phyloP scores from a whole-genome alignment of 1,140 invertebrate genomes.

The Nomia melanderi region DNA sequence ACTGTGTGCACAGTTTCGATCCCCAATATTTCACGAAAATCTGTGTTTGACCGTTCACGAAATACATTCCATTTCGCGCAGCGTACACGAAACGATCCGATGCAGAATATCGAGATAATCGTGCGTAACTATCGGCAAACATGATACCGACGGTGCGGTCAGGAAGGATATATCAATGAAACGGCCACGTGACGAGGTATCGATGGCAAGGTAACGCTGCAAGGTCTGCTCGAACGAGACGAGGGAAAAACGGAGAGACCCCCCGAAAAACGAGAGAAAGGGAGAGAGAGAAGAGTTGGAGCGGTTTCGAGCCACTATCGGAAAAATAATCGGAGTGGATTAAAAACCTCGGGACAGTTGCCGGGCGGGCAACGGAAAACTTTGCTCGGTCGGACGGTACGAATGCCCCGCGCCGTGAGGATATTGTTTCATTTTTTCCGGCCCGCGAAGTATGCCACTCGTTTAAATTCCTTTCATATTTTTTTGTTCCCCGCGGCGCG shows the following conservation, averaged over 20 bases:
- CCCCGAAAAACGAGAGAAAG: not conserved
- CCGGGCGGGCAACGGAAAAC: not conserved
- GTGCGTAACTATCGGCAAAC: conserved; percentile 3
- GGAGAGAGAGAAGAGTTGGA: too few species aligned
- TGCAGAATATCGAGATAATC: not conserved
- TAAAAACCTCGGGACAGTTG: not conserved
- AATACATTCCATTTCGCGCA: too few species aligned
- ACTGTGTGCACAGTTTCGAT: too few species aligned
- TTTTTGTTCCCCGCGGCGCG: not conserved
- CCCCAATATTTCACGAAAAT: too few species aligned
- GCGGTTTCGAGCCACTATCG: not conserved
- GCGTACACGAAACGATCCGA: not conserved
- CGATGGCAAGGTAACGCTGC: conserved; percentile 35
- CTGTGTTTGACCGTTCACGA: too few species aligned
- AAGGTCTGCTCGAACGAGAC: not conserved
- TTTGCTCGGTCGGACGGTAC: not conserved
- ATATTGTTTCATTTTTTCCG: conserved; percentile 8
- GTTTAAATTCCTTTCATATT: not conserved
- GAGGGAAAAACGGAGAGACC: not conserved
- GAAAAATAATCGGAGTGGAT: not conserved
- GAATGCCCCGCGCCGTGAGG: not conserved
- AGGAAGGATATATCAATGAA: conserved; percentile 35
- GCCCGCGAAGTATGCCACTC: not conserved
- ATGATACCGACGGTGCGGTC: conserved; percentile 36
- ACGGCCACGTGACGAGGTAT: conserved; percentile 32